Percentiles rank a stretch among this genome's conserved stretches.
phyloP scores from a whole-genome alignment of 2,888 invertebrate species.

The Mesoligia furuncula region DNA sequence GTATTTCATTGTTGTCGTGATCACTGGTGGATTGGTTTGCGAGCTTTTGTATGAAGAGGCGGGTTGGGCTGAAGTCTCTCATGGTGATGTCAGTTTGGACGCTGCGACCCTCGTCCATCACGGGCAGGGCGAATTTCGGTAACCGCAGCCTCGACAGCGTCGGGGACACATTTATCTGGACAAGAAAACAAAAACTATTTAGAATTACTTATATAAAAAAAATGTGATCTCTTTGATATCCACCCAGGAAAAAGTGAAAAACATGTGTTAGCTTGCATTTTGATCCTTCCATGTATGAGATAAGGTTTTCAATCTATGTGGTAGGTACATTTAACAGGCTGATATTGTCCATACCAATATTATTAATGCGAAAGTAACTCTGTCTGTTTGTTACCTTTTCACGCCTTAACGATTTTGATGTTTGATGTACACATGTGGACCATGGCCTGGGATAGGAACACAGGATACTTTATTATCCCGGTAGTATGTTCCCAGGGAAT shows the following conservation, averaged over 20 bases:
- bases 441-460: no score
- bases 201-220: no score
- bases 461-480: no score
- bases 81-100: constrained; percentile 56
- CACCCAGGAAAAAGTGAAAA: neutral
- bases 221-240: no score
- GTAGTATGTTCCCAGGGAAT: no score
- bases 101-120: neutral
- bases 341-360: no score
- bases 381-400: no score
- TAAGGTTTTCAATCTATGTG: neutral
- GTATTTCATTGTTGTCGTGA: neutral
- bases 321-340: no score
- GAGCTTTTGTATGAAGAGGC: neutral
- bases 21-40: constrained; percentile 1
- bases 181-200: neutral
- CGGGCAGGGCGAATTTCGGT: constrained; percentile 33
- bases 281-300: neutral
- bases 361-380: no score
- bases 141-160: constrained; percentile 45
- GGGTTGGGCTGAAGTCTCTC: constrained; percentile 41
- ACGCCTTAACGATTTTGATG: no score
- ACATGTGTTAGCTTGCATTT: neutral
- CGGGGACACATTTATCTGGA: constrained; percentile 55
- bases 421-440: no score